These are phyloP conservation scores for Puffinus mauretanicus DNA, from an alignment of 2,113 vertebrate genomes.

Conservation along the genomic window DNA sequence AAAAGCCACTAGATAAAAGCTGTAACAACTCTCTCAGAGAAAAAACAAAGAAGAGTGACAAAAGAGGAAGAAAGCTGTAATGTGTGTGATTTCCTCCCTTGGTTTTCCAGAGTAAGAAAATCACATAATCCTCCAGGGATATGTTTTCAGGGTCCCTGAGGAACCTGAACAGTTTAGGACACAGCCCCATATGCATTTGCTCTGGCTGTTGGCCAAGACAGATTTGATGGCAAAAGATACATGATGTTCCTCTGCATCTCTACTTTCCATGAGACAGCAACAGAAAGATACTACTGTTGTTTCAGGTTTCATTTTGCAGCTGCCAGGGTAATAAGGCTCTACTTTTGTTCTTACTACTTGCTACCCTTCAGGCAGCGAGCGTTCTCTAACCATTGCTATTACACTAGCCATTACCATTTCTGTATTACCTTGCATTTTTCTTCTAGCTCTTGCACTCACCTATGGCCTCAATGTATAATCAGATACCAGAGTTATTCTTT, in stretches of 20 bases:
- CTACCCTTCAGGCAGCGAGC: not conserved
- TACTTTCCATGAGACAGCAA: rapidly evolving
- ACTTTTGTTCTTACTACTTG: not conserved
- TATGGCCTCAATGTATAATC: not conserved
- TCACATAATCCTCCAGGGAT: not conserved
- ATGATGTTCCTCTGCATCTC: not conserved
- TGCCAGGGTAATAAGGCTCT: not conserved
- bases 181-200: not conserved
- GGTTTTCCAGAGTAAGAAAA: not conserved
- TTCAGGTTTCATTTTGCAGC: not conserved
- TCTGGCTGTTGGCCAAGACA: not conserved
- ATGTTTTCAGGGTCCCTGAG: not conserved
- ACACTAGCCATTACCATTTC: not conserved
- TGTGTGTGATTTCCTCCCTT: not conserved
- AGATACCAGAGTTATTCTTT: not conserved
- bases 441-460: not conserved
- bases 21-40: not conserved
- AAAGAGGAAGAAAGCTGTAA: not conserved
- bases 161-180: not conserved
- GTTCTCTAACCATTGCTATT: not conserved
- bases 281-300: not conserved
- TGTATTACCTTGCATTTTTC: not conserved
- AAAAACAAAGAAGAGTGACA: not conserved
- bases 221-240: not conserved
- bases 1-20: not conserved